These are phyloP conservation scores for Eriocheir sinensis DNA, from an alignment of 1,140 invertebrate species.

Conservation along the genomic window DNA sequence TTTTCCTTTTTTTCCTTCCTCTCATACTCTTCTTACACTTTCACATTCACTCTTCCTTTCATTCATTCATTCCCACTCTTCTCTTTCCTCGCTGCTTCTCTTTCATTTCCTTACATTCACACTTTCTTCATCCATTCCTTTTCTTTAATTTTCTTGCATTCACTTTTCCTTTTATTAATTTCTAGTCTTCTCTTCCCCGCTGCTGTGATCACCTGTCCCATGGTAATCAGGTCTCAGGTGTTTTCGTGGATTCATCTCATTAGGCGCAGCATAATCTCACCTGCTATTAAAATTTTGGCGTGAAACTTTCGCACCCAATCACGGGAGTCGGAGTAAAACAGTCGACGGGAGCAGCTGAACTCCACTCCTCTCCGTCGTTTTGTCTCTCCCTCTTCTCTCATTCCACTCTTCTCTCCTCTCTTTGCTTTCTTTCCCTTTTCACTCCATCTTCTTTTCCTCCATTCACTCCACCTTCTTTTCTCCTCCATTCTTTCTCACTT, in stretches of 20 bases:
- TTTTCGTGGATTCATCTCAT: conserved; percentile 15
- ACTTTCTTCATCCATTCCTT: neutral
- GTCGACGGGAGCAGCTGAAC: neutral
- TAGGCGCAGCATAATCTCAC: neutral
- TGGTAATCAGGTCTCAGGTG: conserved; percentile 2
- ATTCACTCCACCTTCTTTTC: no score
- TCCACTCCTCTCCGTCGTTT: no score
- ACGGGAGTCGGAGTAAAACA: neutral
- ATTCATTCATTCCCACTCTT: no score
- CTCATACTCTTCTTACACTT: no score
- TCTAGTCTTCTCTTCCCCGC: neutral
- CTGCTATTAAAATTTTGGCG: neutral
- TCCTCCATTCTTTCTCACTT: no score
- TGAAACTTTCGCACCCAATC: neutral
- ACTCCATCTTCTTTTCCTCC: no score
- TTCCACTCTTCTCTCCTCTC: neutral
- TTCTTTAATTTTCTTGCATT: neutral
- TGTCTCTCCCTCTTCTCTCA: no score
- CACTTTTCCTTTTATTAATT: no score
- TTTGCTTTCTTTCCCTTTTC: neutral
- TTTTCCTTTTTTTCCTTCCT: no score
- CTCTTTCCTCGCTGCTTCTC: no score
- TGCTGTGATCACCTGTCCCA: neutral
- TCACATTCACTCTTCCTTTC: no score
- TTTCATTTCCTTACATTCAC: neutral